Conservation (phyloP, 2,113 vertebrate species). For the Dasyornis broadbenti region DNA sequence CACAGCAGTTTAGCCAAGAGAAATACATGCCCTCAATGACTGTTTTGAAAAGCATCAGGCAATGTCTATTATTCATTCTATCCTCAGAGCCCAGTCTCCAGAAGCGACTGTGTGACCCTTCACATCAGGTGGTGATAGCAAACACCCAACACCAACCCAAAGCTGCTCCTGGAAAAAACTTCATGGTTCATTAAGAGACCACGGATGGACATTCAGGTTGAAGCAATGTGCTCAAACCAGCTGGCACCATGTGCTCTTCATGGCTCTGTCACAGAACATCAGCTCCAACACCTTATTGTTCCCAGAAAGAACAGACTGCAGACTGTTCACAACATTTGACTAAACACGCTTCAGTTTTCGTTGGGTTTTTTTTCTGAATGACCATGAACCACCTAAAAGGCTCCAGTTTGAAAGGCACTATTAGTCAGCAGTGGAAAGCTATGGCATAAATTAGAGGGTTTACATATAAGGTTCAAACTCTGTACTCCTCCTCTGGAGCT, state of each 20-base stretch:
- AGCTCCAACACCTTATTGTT: not conserved
- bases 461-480: not conserved
- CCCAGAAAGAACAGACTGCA: not conserved
- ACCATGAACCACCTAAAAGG: not conserved
- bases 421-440: not conserved
- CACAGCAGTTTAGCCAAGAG: not conserved
- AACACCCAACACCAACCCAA: not conserved
- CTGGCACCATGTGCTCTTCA: not conserved
- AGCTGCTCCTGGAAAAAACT: not conserved
- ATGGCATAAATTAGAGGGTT: not conserved
- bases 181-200: not conserved
- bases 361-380: not conserved
- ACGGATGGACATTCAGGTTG: not conserved
- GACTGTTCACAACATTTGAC: not conserved
- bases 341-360: not conserved
- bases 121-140: not conserved
- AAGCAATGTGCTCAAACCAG: not conserved
- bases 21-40: accelerated
- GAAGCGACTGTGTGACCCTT: not conserved
- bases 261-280: not conserved
- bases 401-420: not conserved
- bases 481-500: not conserved
- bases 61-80: not conserved
- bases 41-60: not conserved
- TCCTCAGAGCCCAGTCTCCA: not conserved